Evolutionary conservation across 2,113 vertebrate genomes (phyloP).

Genomic region (Atrichornis clamosus): DNA sequence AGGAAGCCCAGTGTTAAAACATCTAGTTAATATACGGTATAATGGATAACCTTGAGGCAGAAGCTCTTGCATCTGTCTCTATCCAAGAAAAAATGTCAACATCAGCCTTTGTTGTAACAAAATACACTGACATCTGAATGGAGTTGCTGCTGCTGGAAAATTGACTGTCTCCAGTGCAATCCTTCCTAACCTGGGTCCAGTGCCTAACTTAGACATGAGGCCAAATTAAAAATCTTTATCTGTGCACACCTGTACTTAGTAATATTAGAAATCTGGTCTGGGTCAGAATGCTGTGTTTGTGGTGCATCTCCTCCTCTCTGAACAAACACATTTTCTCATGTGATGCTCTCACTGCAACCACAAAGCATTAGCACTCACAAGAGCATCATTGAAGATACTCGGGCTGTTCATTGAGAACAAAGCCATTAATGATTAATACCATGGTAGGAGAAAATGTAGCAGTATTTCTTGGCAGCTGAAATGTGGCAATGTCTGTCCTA

Average conservation of each 20-base stretch:
- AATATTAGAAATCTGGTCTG: background rate
- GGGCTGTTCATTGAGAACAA: conserved; percentile 61
- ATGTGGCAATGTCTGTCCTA: conserved; percentile 9
- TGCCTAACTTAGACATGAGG: background rate
- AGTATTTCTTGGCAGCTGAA: conserved; percentile 54
- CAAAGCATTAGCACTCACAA: conserved; percentile 56
- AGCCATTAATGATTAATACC: conserved; percentile 63
- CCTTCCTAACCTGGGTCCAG: background rate
- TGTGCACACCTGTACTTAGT: background rate
- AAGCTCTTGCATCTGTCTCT: conserved; percentile 46
- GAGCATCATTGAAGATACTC: conserved; percentile 55
- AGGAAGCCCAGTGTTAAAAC: conserved; percentile 16
- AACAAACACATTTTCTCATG: conserved; percentile 53
- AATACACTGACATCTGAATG: conserved; percentile 4
- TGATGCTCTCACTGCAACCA: conserved; percentile 41
- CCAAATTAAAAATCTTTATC: background rate
- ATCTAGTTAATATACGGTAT: conserved; percentile 35
- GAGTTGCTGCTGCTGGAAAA: conserved; percentile 8
- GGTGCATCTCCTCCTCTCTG: background rate
- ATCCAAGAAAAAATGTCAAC: conserved; percentile 48
- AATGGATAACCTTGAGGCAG: conserved; percentile 57
- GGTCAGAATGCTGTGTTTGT: background rate
- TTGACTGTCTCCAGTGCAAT: background rate
- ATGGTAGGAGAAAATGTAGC: conserved; percentile 37
- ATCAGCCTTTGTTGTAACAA: conserved; percentile 54